A percentile compares a stretch with the other conserved stretches of the same genome.
Conservation (phyloP, 2,888 invertebrate genomes). For the Sinopyrophorus schimmeli region DNA sequence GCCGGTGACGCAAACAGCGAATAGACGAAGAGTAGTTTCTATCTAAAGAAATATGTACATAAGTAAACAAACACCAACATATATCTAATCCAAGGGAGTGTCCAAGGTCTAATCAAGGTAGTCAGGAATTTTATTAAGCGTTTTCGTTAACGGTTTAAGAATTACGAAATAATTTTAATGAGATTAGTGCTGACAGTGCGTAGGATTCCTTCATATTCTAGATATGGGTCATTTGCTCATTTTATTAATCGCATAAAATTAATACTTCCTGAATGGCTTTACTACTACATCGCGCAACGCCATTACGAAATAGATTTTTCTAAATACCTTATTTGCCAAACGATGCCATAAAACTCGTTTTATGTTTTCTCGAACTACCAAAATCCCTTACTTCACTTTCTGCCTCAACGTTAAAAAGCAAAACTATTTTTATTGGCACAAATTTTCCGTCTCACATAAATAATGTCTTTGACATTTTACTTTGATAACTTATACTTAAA, state of each 20-base stretch:
- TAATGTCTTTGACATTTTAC: too few relatives aligned
- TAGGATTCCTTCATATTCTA: constrained; percentile 41
- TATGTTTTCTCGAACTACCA: too few relatives aligned
- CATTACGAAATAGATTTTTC: too few relatives aligned
- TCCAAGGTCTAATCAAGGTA: constrained; percentile 50
- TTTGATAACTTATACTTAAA: too few relatives aligned
- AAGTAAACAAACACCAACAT: constrained; percentile 47
- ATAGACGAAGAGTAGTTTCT: constrained; percentile 20
- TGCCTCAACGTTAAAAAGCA: too few relatives aligned
- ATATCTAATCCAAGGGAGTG: constrained; percentile 44
- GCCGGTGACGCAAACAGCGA: constrained; percentile 15
- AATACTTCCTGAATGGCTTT: constrained; percentile 32
- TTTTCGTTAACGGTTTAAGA: constrained; percentile 49
- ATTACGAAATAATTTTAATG: constrained; percentile 49
- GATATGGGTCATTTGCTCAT: constrained; percentile 42
- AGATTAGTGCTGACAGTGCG: constrained; percentile 46
- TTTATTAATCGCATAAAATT: constrained; percentile 35
- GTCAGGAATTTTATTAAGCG: constrained; percentile 48
- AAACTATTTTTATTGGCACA: too few relatives aligned
- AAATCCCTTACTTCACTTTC: too few relatives aligned
- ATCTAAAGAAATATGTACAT: constrained; percentile 22
- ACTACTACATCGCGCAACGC: constrained; percentile 9
- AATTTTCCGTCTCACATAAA: too few relatives aligned
- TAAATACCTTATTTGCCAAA: too few relatives aligned
- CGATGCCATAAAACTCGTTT: too few relatives aligned